Conservation (phyloP, 2,113 vertebrate genomes). For the Coryphaenoides rupestris region DNA sequence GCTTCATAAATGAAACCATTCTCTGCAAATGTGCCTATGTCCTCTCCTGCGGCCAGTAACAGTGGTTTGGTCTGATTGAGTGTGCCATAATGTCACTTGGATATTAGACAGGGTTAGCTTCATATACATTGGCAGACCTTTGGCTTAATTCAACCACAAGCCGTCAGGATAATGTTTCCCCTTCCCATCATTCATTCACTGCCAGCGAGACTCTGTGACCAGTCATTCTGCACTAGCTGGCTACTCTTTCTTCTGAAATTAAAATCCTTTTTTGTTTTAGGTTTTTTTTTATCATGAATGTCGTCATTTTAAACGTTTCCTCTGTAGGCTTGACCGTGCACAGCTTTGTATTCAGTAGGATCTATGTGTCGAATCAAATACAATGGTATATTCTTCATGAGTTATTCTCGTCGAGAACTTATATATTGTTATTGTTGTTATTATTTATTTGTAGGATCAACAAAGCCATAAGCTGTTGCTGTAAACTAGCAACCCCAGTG, state of each 20-base stretch:
- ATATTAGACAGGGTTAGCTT: slow-evolving; percentile 53
- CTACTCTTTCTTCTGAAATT: slow-evolving; percentile 59
- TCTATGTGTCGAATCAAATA: not conserved
- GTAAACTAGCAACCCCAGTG: too few relatives aligned
- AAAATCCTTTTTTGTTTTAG: slow-evolving; percentile 57
- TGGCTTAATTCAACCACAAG: slow-evolving; percentile 50
- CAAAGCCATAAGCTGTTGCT: too few relatives aligned
- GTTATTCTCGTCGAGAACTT: not conserved
- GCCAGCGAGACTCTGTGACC: slow-evolving; percentile 24
- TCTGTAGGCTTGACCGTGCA: slow-evolving; percentile 62
- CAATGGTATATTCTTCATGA: not conserved
- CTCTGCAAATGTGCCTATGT: slow-evolving; percentile 55
- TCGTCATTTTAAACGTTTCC: slow-evolving; percentile 62
- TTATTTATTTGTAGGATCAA: not conserved
- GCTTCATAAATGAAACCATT: slow-evolving; percentile 73
- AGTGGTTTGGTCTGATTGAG: slow-evolving; percentile 43
- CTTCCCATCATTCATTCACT: slow-evolving; percentile 58
- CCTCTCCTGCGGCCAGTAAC: slow-evolving; percentile 69
- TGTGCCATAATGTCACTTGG: slow-evolving; percentile 62
- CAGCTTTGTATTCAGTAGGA: slow-evolving; percentile 26
- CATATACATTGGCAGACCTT: slow-evolving; percentile 57
- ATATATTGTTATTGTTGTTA: not conserved
- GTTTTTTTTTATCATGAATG: slow-evolving; percentile 50
- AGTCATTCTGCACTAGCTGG: slow-evolving; percentile 61
- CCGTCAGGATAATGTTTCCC: slow-evolving; percentile 60